phyloP scores from a whole-genome alignment of 2,888 invertebrate genomes.

The Cheiracanthium punctorium region DNA sequence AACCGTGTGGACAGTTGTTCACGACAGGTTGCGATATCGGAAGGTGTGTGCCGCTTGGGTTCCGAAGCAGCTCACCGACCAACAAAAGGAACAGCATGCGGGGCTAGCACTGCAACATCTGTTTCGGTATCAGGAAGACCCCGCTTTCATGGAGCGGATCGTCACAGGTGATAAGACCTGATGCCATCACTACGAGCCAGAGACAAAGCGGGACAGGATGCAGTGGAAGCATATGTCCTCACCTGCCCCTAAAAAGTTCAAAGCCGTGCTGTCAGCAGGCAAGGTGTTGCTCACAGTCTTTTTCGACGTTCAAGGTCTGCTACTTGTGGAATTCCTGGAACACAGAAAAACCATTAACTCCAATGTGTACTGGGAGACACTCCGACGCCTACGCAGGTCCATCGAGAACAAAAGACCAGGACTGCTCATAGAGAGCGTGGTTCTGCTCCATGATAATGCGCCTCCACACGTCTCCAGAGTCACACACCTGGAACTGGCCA shows the following conservation, averaged over 20 bases:
- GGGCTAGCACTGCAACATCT: neutral
- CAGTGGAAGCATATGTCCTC: slow-evolving; percentile 3
- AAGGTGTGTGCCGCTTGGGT: neutral
- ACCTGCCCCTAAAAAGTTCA: slow-evolving; percentile 2
- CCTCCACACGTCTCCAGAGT: too few species aligned
- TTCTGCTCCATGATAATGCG: too few species aligned
- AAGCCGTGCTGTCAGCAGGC: neutral
- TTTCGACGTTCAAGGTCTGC: too few species aligned
- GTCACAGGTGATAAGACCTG: neutral
- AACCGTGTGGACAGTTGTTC: too few species aligned
- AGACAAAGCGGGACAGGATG: slow-evolving; percentile 11
- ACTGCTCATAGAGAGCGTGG: too few species aligned
- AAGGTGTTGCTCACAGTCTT: neutral
- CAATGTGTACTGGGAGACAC: too few species aligned
- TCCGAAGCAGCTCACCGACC: neutral
- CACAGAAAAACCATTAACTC: too few species aligned
- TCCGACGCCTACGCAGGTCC: too few species aligned
- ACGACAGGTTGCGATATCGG: neutral
- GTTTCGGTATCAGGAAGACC: neutral
- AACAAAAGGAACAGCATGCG: neutral
- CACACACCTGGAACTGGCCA: too few species aligned
- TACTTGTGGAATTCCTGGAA: too few species aligned
- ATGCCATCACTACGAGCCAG: neutral
- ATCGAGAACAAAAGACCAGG: too few species aligned
- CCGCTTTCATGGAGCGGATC: neutral